Evolutionary conservation across 1,140 invertebrate species (phyloP), one percentile per base, ranked within the genome.

Genomic region (Harlomillsia oculata): DNA sequence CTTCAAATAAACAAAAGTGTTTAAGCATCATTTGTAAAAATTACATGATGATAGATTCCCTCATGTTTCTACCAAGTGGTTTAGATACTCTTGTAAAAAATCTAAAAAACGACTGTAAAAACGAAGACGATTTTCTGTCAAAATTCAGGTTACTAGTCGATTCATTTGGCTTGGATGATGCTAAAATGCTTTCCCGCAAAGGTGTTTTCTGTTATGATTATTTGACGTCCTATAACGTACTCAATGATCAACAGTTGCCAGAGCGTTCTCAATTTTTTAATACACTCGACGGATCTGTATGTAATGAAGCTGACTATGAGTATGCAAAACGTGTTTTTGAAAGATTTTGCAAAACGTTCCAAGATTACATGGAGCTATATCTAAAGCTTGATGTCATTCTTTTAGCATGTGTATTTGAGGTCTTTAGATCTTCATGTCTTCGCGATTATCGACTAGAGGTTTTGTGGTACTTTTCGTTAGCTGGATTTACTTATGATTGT

Each of bases 341-440:
- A 30, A 48, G 34, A 11, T 69, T 70, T 52, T 62, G 56, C 44
- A 61, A 63, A 52, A 62, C 20, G 26, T 37, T 70, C 2, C 62
- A 66, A 0, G 58, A 67, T 9, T 68, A 67, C 52, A 66, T 66
- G 28, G 65, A 70, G 57, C 37, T 69, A 1, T 69, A 70, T 56
- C 32, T 67, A 1, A 43, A 64, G 28, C 36, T 46, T 20, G 57
- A 67, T 59, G 39, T 54, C 6, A 14, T 67, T 5, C 32, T 67
- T 13, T 41, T 61, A 34, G 63, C 64, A 14, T 63, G 63, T 51
- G 59, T 69, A 5, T 69, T 71, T 51, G 68, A 71, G 59, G 62
- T 67, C 37, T 71, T 61, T 59, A 18, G 60, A 34, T 30, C 45
- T 29, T 16, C 51, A 30, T 11, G 14, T 28, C 34, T 64, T 1